Evolutionary conservation across 2,797 vertebrate species (phyloP), one percentile per base, ranked within the genome.

Genomic region (Poecilia picta): DNA sequence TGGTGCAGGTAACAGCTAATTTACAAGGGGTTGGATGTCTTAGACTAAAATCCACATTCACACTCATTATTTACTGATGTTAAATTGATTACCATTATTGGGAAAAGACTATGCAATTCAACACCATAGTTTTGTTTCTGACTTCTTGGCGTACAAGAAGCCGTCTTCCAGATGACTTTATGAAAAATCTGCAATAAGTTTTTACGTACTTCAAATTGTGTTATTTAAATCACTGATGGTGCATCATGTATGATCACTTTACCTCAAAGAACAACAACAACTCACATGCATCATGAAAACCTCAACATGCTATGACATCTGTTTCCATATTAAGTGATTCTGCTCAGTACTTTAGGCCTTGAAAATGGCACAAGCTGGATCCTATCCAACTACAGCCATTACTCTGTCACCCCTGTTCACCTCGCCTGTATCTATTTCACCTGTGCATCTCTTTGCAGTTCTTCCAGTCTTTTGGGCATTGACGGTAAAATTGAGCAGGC

Each of bases 401-500:
- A 47, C 20, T 55, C 39, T 76, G 11, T 70, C 59, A 5, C 20
- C 2, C 47, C 10, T 53, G 16, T 53, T 11, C 41, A 41, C 39
- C 43, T 77, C 5, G 16, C 20, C 43, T 77, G 71, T 75, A 64
- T 80, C 13, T 23, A 16, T 78, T n/a, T 78, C 5, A 36, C 55
- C 41, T 82, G 68, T 81, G 43, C 23, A 8, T 76, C n/a, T 81
- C 16, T 81, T 36, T 76, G 3, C 87, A 91, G 96, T 76, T 92
- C 94, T 46, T 96, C 96, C 74, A 93, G 94, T 84, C 92, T 96
- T 91, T 90, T 95, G 7, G 95, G 96, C 89, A 97, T 97, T 4
- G 97, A 98, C 92, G 97, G 96, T 95, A 98, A 97, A 93, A 97
- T 98, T 0, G 96, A 97, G 80, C 96, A 97, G 92, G 97, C 96